Base-by-base conservation (phyloP, 1,140 invertebrate genomes). In the Pseudomyrmex concolor region DNA sequence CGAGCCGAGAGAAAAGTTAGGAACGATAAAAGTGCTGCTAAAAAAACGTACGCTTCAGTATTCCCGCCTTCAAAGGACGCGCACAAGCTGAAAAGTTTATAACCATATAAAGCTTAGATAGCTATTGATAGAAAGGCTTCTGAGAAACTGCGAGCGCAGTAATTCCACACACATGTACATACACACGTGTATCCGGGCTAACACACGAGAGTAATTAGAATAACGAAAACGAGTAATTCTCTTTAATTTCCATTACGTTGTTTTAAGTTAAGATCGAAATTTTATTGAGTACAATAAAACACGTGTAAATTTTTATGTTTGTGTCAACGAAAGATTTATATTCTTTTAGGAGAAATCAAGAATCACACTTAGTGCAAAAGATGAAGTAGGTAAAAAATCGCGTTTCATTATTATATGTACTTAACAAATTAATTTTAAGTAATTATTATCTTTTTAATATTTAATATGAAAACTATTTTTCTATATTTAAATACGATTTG, bases 1-100 rank as follows among this genome's bases (percentile, higher is more conserved):
- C 76, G 64, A 54, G 66, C 51, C 66, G 76, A 80, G 76, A 80
- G 76, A 80, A 71, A 80, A 80, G 76, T 80, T 80, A 71, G 54
- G 43, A 71, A 80, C 54, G 76, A 80, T 80, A 71, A 80, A 80
- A 80, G 76, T 80, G 45, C 76, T 71, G 50, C 64, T 78, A 70
- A 80, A 78, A 62, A 80, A 80, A 80, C 66, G 34, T 66, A 25
- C 34, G 76, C 76, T 57, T 78, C 43, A 57, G 43, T 50, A 80
- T 80, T 80, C 43, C 43, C 45, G 54, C 55, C 66, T 59, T 80
- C 76, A 80, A 80, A 80, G 76, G 66, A 80, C 43, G 73, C 50
- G 48, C 48, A 19, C n/a, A 48, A 19, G 54, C n/a, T 80, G 54
- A 80, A 60, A 80, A 80, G 43, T 80, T 80, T 71, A 80, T 80